Percentiles rank a stretch among this genome's conserved stretches.
Evolutionary conservation across 2,888 invertebrate species (phyloP).

Genomic region (Rotaria magnacalcarata): DNA sequence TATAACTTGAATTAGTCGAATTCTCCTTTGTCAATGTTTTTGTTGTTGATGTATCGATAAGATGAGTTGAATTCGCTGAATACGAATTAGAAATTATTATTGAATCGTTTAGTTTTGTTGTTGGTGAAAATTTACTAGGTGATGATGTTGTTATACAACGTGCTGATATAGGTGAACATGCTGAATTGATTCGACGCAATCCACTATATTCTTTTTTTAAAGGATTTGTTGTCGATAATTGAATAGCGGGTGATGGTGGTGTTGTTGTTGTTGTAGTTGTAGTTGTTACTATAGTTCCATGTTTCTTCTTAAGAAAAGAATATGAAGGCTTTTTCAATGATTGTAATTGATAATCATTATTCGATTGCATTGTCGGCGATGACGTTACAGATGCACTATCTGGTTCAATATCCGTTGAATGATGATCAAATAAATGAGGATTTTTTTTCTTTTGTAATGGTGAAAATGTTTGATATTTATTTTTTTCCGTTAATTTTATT

Average conservation of each 20-base stretch:
- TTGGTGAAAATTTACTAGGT: neutral
- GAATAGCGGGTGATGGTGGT: neutral
- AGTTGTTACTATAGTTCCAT: neutral
- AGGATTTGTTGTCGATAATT: constrained; percentile 10
- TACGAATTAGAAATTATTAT: neutral
- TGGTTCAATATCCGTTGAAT: neutral
- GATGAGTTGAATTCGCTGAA: neutral
- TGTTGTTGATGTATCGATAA: neutral
- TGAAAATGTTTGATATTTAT: neutral
- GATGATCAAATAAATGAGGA: neutral
- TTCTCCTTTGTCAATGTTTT: neutral
- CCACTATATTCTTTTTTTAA: neutral
- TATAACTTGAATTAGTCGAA: neutral
- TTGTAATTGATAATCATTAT: constrained; percentile 18
- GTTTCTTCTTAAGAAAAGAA: neutral
- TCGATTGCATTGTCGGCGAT: neutral
- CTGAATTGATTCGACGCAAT: neutral
- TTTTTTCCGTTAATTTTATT: neutral
- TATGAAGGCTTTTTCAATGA: neutral
- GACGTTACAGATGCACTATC: neutral
- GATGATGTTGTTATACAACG: constrained; percentile 5
- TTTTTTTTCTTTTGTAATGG: neutral
- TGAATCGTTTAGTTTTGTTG: neutral
- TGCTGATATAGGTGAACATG: neutral
- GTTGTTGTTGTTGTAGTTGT: neutral